Percentiles rank a stretch among this genome's conserved stretches.
Conservation (phyloP, 1,140 invertebrate species). For the Apis dorsata region DNA sequence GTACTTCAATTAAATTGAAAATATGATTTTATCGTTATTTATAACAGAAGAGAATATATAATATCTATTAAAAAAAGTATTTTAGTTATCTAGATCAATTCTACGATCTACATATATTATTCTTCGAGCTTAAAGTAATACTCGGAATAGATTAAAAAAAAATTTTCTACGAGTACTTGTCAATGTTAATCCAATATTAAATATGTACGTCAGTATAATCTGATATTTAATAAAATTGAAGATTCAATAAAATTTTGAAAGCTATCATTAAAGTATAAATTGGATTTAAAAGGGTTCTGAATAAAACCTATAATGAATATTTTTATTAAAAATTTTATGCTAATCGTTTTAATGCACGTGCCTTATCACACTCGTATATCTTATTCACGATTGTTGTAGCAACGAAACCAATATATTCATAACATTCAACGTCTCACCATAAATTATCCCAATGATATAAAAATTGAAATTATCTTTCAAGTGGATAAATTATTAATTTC, state of each 20-base stretch:
- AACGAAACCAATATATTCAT: background rate
- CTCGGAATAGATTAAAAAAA: background rate
- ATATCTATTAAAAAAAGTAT: no score
- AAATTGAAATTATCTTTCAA: no score
- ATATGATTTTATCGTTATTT: no score
- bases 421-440: background rate
- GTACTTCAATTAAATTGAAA: no score
- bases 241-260: background rate
- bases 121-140: background rate
- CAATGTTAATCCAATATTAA: background rate
- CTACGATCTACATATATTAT: background rate
- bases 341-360: constrained; percentile 13
- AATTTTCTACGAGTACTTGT: background rate
- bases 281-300: background rate
- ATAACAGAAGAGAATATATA: no score
- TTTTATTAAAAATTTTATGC: background rate
- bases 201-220: background rate
- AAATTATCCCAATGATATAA: no score
- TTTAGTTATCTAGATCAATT: background rate
- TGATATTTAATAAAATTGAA: background rate
- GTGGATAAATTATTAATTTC: no score
- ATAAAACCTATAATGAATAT: background rate
- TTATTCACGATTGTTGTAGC: background rate
- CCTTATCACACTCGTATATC: background rate
- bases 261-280: constrained; percentile 2